Conservation (phyloP, 2,888 invertebrate species). For the Amiota communis region DNA sequence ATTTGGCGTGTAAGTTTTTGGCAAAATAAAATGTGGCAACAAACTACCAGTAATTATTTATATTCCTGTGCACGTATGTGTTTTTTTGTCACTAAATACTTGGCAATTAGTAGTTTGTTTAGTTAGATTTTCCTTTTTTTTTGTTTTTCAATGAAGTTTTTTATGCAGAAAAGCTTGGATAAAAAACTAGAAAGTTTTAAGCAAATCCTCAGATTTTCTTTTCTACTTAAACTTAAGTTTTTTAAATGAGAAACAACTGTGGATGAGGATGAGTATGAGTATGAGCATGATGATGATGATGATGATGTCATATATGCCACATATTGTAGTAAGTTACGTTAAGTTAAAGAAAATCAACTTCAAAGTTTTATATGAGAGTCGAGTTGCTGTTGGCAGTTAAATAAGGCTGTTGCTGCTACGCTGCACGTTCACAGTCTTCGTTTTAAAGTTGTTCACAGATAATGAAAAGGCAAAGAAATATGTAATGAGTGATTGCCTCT, state of each 20-base stretch:
- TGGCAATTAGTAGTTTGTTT: slow-evolving; percentile 5
- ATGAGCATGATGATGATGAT: background rate
- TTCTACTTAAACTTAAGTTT: background rate
- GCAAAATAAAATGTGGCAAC: too few species aligned
- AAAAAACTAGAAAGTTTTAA: background rate
- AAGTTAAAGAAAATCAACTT: too few species aligned
- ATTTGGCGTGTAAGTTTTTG: background rate
- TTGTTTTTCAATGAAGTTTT: background rate
- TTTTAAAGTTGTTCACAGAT: slow-evolving; percentile 7
- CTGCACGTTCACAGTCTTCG: slow-evolving; percentile 42
- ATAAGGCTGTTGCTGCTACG: background rate
- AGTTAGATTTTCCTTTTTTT: background rate
- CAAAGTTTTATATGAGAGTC: too few species aligned
- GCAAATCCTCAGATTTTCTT: background rate
- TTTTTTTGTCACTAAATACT: slow-evolving; percentile 5
- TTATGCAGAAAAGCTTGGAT: background rate
- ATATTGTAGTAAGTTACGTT: too few species aligned
- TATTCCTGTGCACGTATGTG: background rate
- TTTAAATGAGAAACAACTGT: background rate
- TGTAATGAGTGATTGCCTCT: slow-evolving; percentile 17
- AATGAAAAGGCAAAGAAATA: background rate
- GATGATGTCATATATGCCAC: too few species aligned
- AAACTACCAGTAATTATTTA: background rate
- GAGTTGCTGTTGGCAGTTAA: too few species aligned
- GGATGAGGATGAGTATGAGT: background rate